Evolutionary conservation across 1,140 invertebrate genomes (phyloP).

Genomic region (Brachionus sp.): DNA sequence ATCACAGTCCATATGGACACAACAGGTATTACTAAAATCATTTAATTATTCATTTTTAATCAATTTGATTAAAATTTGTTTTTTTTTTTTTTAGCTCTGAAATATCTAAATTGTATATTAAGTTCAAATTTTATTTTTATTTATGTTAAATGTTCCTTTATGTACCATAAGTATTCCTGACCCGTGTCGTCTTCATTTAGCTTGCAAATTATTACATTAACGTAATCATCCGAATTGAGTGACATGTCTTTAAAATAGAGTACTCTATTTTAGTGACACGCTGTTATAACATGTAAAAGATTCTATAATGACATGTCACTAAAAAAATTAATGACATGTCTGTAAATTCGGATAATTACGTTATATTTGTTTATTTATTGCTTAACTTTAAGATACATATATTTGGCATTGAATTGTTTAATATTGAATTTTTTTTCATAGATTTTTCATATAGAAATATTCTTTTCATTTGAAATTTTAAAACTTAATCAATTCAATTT

Average conservation of each 20-base stretch:
- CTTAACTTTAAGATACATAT: neutral
- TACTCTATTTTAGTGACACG: too few relatives aligned
- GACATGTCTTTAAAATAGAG: too few relatives aligned
- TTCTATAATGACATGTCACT: too few relatives aligned
- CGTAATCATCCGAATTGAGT: too few relatives aligned
- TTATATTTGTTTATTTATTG: neutral
- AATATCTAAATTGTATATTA: slow-evolving; percentile 11
- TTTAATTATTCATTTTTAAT: neutral
- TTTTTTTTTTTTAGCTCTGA: slow-evolving; percentile 3
- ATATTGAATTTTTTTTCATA: neutral
- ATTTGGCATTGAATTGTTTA: too few relatives aligned
- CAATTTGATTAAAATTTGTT: slow-evolving; percentile 12
- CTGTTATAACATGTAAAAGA: too few relatives aligned
- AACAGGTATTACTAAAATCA: neutral
- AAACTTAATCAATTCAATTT: too few relatives aligned
- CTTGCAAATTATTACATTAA: neutral
- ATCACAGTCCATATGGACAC: slow-evolving; percentile 13
- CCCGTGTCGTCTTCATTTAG: neutral
- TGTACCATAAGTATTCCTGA: neutral
- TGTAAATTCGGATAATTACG: too few relatives aligned
- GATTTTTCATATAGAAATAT: too few relatives aligned
- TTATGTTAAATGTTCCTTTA: neutral
- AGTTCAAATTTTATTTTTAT: neutral
- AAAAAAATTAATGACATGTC: too few relatives aligned
- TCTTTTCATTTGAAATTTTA: too few relatives aligned